Conservation (phyloP, 2,113 vertebrate genomes). For the Acrocephalus kingi region DNA sequence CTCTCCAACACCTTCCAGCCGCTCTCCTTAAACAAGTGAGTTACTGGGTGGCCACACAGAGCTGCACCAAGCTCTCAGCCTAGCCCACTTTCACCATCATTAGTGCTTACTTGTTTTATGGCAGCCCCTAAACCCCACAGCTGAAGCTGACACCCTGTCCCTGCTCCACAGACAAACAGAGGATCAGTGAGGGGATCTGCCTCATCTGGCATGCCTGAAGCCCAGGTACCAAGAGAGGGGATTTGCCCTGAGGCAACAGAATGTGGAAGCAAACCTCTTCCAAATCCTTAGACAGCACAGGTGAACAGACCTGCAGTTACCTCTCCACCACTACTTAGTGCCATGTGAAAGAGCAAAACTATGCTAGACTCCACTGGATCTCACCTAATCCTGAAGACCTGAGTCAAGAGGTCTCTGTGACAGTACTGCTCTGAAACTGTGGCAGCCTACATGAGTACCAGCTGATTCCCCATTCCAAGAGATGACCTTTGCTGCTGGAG, state of each 20-base stretch:
- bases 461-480: background rate
- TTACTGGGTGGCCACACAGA: background rate
- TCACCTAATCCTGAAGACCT: background rate
- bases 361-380: background rate
- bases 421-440: background rate
- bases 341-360: background rate
- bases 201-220: background rate
- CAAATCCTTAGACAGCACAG: rapidly evolving
- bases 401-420: background rate
- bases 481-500: background rate
- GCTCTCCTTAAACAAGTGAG: background rate
- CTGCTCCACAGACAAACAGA: rapidly evolving
- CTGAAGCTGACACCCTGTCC: background rate
- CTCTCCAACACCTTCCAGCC: background rate
- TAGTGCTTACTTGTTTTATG: background rate
- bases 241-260: background rate
- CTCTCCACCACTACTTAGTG: background rate
- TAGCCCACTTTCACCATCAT: background rate
- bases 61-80: background rate
- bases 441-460: background rate
- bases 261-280: background rate
- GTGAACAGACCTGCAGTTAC: background rate
- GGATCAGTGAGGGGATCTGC: background rate
- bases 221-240: background rate
- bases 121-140: background rate